A percentile compares a stretch with the other conserved stretches of the same genome.
Conservation (phyloP, 2,113 vertebrate genomes). For the Montifringilla adamsi region DNA sequence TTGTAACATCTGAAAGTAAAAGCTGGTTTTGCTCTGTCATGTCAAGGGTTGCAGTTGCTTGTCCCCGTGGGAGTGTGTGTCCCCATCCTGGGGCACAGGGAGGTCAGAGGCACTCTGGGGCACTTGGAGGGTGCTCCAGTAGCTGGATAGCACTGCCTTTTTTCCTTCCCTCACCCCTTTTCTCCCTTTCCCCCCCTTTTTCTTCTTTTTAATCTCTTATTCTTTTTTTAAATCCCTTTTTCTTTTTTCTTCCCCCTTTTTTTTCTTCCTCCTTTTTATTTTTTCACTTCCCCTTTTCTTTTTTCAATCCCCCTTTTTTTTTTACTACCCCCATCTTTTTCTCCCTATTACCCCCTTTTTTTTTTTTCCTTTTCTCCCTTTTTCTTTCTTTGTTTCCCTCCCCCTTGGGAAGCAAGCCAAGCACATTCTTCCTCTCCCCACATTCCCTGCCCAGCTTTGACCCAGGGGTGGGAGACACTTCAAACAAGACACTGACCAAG, state of each 20-base stretch:
- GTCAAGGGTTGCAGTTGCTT: not conserved
- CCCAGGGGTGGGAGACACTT: rapidly evolving
- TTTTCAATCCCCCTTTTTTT: not conserved
- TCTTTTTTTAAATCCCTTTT: not conserved
- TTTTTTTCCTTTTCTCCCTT: rapidly evolving
- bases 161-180: not conserved
- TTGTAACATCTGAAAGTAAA: not conserved
- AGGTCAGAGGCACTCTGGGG: not conserved
- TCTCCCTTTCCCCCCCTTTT: not conserved
- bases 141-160: not conserved
- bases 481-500: not conserved
- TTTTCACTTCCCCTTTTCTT: not conserved
- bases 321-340: not conserved
- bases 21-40: not conserved
- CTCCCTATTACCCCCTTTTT: no score
- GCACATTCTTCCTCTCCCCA: not conserved
- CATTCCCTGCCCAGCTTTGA: not conserved
- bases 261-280: no score
- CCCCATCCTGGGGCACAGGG: rapidly evolving
- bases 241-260: rapidly evolving
- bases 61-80: not conserved
- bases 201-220: not conserved
- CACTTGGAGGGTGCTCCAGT: not conserved
- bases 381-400: not conserved
- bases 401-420: not conserved